Conservation (phyloP, 2,888 invertebrate genomes). For the Neoitamus cyanurus region DNA sequence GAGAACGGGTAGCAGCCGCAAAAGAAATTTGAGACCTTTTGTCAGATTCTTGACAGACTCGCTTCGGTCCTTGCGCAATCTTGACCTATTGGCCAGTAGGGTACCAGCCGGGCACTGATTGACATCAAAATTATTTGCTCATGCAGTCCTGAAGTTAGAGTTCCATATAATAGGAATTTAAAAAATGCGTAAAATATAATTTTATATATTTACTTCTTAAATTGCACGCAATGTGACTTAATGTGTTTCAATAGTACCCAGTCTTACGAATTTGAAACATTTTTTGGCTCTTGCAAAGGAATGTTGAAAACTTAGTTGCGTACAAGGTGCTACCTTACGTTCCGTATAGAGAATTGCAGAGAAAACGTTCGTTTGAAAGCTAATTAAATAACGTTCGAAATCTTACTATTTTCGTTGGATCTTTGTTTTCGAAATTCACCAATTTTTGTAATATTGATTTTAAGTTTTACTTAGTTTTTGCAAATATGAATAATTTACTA, state of each 20-base stretch:
- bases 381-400: too few relatives aligned
- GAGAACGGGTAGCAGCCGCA: neutral
- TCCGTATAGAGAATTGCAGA: too few relatives aligned
- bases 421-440: too few relatives aligned
- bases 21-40: neutral
- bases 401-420: too few relatives aligned
- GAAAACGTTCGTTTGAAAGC: too few relatives aligned
- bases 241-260: neutral
- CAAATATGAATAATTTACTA: too few relatives aligned
- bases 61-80: neutral
- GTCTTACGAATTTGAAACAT: neutral
- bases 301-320: neutral
- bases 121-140: neutral
- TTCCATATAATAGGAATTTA: neutral
- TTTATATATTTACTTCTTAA: too few relatives aligned
- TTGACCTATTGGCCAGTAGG: neutral
- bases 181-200: neutral
- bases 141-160: neutral
- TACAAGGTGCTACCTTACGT: too few relatives aligned
- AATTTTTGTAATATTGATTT: too few relatives aligned
- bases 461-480: too few relatives aligned
- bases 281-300: neutral
- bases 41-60: conserved; percentile 10
- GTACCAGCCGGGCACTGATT: neutral
- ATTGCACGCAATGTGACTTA: neutral